These are phyloP conservation scores for Erpetoichthys calabaricus DNA, from an alignment of 2,797 vertebrate genomes.

Conservation along the genomic window DNA sequence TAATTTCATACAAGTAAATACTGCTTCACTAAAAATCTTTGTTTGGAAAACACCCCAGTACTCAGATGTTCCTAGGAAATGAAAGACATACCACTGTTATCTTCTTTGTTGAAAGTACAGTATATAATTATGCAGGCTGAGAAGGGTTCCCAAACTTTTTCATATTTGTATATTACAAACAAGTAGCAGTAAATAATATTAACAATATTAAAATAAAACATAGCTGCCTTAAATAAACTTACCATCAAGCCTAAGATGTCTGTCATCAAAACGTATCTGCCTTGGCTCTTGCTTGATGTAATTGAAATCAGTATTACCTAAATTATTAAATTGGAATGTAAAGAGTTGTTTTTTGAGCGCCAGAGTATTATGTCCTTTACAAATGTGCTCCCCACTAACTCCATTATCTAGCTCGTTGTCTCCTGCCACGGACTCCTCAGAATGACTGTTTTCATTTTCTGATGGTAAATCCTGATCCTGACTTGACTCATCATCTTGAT, in stretches of 20 bases:
- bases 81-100: no score
- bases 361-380: conserved; percentile 61
- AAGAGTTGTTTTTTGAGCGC: conserved; percentile 77
- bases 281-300: conserved; percentile 87
- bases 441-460: conserved; percentile 94
- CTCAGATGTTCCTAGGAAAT: no score
- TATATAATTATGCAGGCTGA: no score
- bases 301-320: conserved; percentile 86
- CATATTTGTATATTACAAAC: no score
- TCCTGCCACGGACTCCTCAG: conserved; percentile 88
- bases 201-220: not conserved
- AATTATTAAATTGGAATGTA: conserved; percentile 97
- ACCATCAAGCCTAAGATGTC: conserved; percentile 86
- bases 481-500: conserved; percentile 93
- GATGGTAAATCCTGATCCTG: conserved; percentile 96
- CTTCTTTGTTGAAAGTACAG: no score
- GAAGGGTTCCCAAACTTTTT: no score
- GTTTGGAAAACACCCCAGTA: no score
- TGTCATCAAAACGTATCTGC: conserved; percentile 88
- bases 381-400: conserved; percentile 66
- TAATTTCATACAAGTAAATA: no score
- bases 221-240: conserved; percentile 19
- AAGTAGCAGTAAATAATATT: not conserved
- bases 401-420: conserved; percentile 95
- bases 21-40: no score